Evolutionary conservation across 2,113 vertebrate species (phyloP).

Genomic region (Mandrillus leucophaeus): DNA sequence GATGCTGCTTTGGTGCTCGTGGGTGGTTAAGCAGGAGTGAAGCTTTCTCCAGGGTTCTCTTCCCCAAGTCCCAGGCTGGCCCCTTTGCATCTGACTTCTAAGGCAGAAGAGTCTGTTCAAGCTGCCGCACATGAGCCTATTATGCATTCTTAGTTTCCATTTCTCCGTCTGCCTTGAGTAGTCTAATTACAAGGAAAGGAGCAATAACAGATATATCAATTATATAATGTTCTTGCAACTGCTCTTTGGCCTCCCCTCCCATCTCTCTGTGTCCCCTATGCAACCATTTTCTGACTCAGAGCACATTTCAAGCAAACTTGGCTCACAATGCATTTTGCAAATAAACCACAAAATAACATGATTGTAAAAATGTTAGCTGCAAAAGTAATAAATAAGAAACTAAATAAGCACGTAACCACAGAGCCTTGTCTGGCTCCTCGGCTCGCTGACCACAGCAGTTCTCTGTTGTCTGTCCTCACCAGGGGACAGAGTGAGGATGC

Average conservation of each 20-base stretch:
- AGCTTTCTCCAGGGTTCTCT: neutral
- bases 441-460: conserved; percentile 49
- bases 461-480: conserved; percentile 28
- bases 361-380: conserved; percentile 74
- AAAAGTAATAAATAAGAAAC: conserved; percentile 76
- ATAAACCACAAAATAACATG: conserved; percentile 77
- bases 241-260: conserved; percentile 37
- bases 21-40: neutral
- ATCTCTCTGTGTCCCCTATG: neutral
- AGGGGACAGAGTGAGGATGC: neutral
- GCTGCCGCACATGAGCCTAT: neutral
- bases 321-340: conserved; percentile 63
- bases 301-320: conserved; percentile 68
- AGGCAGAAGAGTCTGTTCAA: neutral
- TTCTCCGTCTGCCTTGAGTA: neutral
- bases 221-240: conserved; percentile 72
- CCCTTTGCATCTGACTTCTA: neutral
- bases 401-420: conserved; percentile 74
- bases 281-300: conserved; percentile 60
- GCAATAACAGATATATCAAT: conserved; percentile 51
- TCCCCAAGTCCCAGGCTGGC: neutral
- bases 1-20: neutral
- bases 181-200: conserved; percentile 72
- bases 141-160: neutral
- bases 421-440: conserved; percentile 66